Base-by-base conservation (phyloP, 2,888 invertebrate genomes). In the Melipona beecheii region DNA sequence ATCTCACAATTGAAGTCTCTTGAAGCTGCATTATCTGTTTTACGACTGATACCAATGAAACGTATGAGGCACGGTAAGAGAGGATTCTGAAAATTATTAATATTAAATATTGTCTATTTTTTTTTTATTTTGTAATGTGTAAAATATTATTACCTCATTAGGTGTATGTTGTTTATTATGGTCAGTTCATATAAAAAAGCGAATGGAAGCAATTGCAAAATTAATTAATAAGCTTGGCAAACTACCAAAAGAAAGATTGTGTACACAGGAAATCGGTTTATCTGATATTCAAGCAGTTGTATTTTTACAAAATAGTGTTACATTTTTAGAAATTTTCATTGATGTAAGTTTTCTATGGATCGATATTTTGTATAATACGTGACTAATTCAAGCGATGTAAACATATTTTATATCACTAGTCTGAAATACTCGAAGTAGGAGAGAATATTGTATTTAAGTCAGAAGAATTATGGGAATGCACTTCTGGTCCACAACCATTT, bases 131-230 rank as follows among this genome's bases (percentile, higher is more conserved):
- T 68, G 24, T 43, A 62, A 72, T 43, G 9, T 43, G 11, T 19
- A 15, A 70, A 36, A 76, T 4, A 21, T 68, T 58, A 2, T 52
- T 56, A 49, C 11, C 27, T 64, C 65, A 17, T 19, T 65, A 95
- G 98, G 99, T 15, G 95, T 98, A 74, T 97, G 97, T 91, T 97
- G 97, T 85, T 96, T 99, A 92, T 95, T 98, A 88, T 99, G 99
- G 99, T 97, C 97, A 74, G 97, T 98, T 75, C 98, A 98, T 91
- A 95, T 99, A n/a, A 97, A 97, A 92, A 97, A 97, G 90, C 95
- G 96, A 27, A 96, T 98, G 91, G 97, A 98, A 95, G 95, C 96
- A 3, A 95, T 96, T 36, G 97, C 97, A 83, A 97, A 97, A 89
- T 95, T 98, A 31, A 96, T 97, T 86, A 97, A 97, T 91, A 98